Conservation (phyloP, 2,113 vertebrate species). For the Macroglossus sobrinus region DNA sequence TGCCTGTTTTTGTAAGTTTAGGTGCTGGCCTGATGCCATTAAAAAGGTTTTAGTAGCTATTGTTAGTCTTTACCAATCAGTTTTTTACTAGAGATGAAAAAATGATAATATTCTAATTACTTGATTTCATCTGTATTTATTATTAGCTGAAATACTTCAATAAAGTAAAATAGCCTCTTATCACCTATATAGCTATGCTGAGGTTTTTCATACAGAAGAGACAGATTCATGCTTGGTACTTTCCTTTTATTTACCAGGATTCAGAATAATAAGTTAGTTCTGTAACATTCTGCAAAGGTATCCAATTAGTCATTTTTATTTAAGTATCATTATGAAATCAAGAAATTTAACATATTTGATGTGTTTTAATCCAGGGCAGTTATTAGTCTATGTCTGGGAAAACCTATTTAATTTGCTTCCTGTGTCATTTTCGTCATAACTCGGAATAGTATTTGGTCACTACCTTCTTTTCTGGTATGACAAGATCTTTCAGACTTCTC, state of each 20-base stretch:
- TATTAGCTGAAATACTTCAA: not conserved
- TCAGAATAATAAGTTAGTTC: not conserved
- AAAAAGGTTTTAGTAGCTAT: not conserved
- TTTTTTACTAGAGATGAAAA: not conserved
- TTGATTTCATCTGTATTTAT: not conserved
- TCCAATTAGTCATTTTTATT: not conserved
- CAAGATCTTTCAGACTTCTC: not conserved
- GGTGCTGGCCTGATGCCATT: not conserved
- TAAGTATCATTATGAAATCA: not conserved
- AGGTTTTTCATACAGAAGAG: not conserved
- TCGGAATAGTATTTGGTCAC: not conserved
- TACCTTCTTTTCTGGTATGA: not conserved
- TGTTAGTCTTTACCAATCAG: not conserved
- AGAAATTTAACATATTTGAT: not conserved
- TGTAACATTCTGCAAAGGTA: not conserved
- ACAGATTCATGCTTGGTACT: not conserved
- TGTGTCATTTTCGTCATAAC: not conserved
- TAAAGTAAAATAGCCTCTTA: not conserved
- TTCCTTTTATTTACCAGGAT: not conserved
- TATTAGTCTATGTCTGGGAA: not conserved
- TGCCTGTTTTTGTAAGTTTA: not conserved
- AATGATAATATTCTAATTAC: not conserved
- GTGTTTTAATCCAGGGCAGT: not conserved
- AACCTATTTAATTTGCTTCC: not conserved
- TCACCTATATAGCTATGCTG: not conserved